These are phyloP conservation scores for Apodemus agrarius DNA, from an alignment of 2,797 vertebrate genomes.

Conservation along the genomic window DNA sequence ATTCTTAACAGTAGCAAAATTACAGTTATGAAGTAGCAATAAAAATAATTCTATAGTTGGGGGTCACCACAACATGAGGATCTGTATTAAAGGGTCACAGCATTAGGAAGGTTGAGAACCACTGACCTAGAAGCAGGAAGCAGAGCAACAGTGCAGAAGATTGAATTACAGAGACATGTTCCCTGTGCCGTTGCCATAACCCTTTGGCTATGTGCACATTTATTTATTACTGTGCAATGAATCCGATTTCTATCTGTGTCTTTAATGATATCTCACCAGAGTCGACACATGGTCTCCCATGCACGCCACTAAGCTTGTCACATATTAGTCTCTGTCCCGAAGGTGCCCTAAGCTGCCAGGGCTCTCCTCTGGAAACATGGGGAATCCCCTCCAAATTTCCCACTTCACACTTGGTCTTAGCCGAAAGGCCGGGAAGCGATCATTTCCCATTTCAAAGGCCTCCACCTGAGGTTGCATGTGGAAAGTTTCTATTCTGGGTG, in stretches of 20 bases:
- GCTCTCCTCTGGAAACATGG: background rate
- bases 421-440: too few species aligned
- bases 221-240: background rate
- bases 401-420: background rate
- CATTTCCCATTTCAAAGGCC: background rate
- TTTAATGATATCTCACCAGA: background rate
- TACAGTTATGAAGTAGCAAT: background rate
- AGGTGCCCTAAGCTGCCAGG: too few species aligned
- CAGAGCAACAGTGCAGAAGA: background rate
- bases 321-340: background rate
- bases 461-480: background rate
- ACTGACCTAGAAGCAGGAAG: background rate
- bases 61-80: background rate
- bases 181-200: background rate
- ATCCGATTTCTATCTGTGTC: background rate
- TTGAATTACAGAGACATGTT: too few species aligned
- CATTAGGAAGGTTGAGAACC: background rate
- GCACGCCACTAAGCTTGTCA: background rate
- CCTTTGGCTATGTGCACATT: too few species aligned
- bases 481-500: background rate
- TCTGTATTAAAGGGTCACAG: background rate
- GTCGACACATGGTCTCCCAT: background rate
- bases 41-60: background rate
- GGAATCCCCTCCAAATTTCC: background rate
- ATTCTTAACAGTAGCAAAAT: background rate